Evolutionary conservation across 1,140 invertebrate genomes (phyloP).

Genomic region (Popillia japonica): DNA sequence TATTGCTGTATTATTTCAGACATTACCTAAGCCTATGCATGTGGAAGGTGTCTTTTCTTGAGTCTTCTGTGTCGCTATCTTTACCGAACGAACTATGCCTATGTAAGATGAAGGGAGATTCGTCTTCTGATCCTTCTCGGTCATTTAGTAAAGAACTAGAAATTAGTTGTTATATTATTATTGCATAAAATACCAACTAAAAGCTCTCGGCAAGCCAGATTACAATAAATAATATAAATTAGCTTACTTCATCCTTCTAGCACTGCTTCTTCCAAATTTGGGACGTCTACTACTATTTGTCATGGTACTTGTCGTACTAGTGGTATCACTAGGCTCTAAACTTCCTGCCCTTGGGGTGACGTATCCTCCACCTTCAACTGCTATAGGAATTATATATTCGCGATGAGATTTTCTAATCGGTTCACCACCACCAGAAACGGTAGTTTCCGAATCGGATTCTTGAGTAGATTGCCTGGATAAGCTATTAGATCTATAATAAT

Average conservation of each 20-base stretch:
- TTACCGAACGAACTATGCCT: conserved; percentile 61
- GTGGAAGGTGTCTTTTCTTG: conserved; percentile 67
- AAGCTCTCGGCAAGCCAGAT: too few relatives aligned
- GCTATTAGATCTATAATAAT: conserved; percentile 52
- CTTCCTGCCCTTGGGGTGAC: conserved; percentile 81
- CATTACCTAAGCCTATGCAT: conserved; percentile 76
- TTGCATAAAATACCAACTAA: conserved; percentile 37
- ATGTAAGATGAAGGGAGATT: conserved; percentile 64
- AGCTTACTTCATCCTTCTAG: conserved; percentile 64
- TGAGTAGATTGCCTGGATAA: conserved; percentile 74
- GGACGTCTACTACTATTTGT: conserved; percentile 55
- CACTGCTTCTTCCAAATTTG: conserved; percentile 60
- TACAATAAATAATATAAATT: not conserved
- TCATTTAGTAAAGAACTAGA: conserved; percentile 72
- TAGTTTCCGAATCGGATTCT: conserved; percentile 73
- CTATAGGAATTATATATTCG: conserved; percentile 91
- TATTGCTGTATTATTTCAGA: conserved; percentile 18
- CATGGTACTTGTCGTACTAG: conserved; percentile 61
- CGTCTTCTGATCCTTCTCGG: conserved; percentile 75
- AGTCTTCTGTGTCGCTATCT: conserved; percentile 64
- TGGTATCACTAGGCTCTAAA: conserved; percentile 74
- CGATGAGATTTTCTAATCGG: conserved; percentile 86
- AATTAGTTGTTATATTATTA: conserved; percentile 43
- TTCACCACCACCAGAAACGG: conserved; percentile 64
- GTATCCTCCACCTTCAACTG: conserved; percentile 86